Conservation (phyloP, 2,888 invertebrate species). For the Caprella mutica region DNA sequence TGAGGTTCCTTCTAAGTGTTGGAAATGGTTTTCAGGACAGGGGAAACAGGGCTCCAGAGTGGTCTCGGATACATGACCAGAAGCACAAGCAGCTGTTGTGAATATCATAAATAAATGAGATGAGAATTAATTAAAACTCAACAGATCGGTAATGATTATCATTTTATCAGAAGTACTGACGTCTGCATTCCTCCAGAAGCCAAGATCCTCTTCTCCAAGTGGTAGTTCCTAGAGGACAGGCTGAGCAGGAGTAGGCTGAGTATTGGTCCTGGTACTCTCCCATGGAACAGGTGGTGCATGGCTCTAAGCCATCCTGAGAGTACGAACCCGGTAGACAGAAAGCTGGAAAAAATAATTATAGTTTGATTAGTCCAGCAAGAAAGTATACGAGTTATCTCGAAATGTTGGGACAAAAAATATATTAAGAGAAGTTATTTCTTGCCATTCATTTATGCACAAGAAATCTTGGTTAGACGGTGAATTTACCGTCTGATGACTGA, state of each 20-base stretch:
- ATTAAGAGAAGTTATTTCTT: not conserved
- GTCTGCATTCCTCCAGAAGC: slow-evolving; percentile 46
- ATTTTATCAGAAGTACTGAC: slow-evolving; percentile 39
- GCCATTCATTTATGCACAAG: not conserved
- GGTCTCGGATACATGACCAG: slow-evolving; percentile 46
- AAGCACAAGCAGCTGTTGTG: slow-evolving; percentile 46
- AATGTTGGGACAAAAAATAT: not conserved
- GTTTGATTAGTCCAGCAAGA: not conserved
- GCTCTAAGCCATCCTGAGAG: slow-evolving; percentile 42
- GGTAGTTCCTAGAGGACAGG: slow-evolving; percentile 40
- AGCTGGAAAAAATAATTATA: slow-evolving; percentile 36
- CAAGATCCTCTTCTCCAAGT: slow-evolving; percentile 41
- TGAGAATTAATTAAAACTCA: not conserved
- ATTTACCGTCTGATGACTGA: too few relatives aligned
- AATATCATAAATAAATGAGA: not conserved
- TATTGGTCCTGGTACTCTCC: slow-evolving; percentile 41
- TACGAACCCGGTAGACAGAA: slow-evolving; percentile 43
- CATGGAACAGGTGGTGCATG: slow-evolving; percentile 42
- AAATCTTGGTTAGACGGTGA: not conserved
- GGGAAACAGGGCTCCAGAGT: slow-evolving; percentile 49
- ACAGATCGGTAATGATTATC: not conserved
- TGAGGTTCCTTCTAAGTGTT: slow-evolving; percentile 40
- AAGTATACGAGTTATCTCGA: not conserved
- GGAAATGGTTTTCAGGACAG: slow-evolving; percentile 45
- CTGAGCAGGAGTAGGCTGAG: slow-evolving; percentile 39